These are phyloP conservation scores for Drosophila takahashii DNA, from an alignment of 1,140 invertebrate genomes.

Conservation along the genomic window DNA sequence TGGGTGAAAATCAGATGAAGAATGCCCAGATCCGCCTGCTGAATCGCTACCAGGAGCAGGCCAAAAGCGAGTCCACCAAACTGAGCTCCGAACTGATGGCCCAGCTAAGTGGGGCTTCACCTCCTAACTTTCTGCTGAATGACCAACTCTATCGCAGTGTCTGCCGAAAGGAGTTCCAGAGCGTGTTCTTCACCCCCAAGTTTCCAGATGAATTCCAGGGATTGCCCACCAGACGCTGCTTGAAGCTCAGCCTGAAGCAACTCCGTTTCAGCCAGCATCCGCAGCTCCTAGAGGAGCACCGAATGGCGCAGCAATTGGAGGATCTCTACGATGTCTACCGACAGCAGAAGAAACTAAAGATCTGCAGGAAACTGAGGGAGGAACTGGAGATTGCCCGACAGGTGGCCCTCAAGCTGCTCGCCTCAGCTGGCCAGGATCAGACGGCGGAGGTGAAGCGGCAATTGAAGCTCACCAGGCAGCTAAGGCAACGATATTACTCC, in stretches of 20 bases:
- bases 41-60: slow-evolving; percentile 69
- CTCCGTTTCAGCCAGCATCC: slow-evolving; percentile 84
- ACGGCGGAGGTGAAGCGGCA: slow-evolving; percentile 42
- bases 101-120: slow-evolving; percentile 17
- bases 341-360: slow-evolving; percentile 54
- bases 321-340: slow-evolving; percentile 76
- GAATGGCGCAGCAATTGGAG: slow-evolving; percentile 77
- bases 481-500: slow-evolving; percentile 76
- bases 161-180: slow-evolving; percentile 52
- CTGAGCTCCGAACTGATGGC: slow-evolving; percentile 28
- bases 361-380: slow-evolving; percentile 65
- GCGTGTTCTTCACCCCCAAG: slow-evolving; percentile 62
- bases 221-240: slow-evolving; percentile 71
- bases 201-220: slow-evolving; percentile 29
- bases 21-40: slow-evolving; percentile 55
- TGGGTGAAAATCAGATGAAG: slow-evolving; percentile 10
- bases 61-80: slow-evolving; percentile 29
- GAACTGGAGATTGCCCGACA: slow-evolving; percentile 81
- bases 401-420: slow-evolving; percentile 56
- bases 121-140: slow-evolving; percentile 28
- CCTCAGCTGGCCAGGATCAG: slow-evolving; percentile 31
- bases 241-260: slow-evolving; percentile 78
- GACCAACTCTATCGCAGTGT: slow-evolving; percentile 53
- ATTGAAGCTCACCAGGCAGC: slow-evolving; percentile 68
- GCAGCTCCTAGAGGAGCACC: slow-evolving; percentile 84